A percentile compares a stretch with the other conserved stretches of the same genome.
Conservation (phyloP, 2,797 vertebrate genomes). For the Valencia hispanica region DNA sequence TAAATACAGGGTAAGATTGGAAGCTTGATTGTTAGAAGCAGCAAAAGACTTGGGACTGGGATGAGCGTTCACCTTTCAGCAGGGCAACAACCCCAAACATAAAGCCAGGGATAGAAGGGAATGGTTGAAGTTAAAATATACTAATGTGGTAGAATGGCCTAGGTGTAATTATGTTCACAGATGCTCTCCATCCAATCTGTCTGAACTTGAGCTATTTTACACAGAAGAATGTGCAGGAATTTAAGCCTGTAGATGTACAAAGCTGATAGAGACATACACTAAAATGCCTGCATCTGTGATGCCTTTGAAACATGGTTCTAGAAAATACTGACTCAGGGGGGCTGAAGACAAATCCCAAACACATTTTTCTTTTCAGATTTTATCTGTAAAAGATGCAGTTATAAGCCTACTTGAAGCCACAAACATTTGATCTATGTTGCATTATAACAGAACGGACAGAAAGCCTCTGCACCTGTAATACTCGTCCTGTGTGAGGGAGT, state of each 20-base stretch:
- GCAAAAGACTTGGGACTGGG: too few species aligned
- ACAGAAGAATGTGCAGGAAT: too few species aligned
- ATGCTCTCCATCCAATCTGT: too few species aligned
- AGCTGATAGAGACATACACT: too few species aligned
- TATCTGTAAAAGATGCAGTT: not conserved
- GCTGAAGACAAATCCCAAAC: not conserved
- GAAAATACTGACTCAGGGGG: not conserved
- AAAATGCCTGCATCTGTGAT: too few species aligned
- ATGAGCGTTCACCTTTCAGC: too few species aligned
- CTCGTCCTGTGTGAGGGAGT: constrained; percentile 96
- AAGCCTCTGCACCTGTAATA: constrained; percentile 89
- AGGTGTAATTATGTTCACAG: too few species aligned
- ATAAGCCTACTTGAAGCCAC: not conserved
- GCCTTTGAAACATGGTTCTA: too few species aligned
- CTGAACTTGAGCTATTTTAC: too few species aligned
- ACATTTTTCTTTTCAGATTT: not conserved
- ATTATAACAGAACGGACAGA: not conserved
- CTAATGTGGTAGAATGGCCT: too few species aligned
- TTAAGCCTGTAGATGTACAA: too few species aligned
- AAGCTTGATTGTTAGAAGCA: not conserved
- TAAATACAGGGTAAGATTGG: not conserved
- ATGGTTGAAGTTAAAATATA: too few species aligned
- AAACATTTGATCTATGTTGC: not conserved
- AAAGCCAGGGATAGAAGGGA: not conserved
- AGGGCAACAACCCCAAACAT: not conserved